Percentiles rank a stretch among this genome's conserved stretches.
Conservation (phyloP, 2,113 vertebrate genomes). For the Myiopsitta monachus region DNA sequence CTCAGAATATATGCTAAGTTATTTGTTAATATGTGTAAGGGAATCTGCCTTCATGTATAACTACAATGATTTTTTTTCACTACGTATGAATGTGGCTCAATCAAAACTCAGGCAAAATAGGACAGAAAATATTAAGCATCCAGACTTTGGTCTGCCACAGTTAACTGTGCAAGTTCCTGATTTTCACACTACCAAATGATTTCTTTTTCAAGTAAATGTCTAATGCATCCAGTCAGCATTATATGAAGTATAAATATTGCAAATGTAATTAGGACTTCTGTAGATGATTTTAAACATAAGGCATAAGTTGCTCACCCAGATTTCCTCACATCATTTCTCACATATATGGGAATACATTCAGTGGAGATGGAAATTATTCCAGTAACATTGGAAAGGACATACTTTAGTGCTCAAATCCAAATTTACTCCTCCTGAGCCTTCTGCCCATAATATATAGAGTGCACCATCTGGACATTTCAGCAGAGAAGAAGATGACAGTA, state of each 20-base stretch:
- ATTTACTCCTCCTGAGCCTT: not conserved
- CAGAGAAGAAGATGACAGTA: not conserved
- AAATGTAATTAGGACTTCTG: not conserved
- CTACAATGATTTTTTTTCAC: not conserved
- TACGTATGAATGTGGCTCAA: fast-evolving
- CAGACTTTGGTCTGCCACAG: not conserved
- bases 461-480: not conserved
- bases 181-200: not conserved
- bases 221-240: not conserved
- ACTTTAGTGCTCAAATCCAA: not conserved
- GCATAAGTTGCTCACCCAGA: not conserved
- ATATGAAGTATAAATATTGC: not conserved
- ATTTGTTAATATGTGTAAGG: not conserved
- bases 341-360: not conserved
- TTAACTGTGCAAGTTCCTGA: not conserved
- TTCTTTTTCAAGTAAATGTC: not conserved
- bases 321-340: not conserved
- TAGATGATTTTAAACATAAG: not conserved
- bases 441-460: not conserved
- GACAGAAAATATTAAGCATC: not conserved
- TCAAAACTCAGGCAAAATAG: not conserved
- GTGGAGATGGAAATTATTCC: not conserved
- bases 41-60: not conserved
- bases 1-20: not conserved
- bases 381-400: not conserved